These are phyloP conservation scores for Pseudoatta argentina DNA, from an alignment of 1,140 invertebrate species.

Conservation along the genomic window DNA sequence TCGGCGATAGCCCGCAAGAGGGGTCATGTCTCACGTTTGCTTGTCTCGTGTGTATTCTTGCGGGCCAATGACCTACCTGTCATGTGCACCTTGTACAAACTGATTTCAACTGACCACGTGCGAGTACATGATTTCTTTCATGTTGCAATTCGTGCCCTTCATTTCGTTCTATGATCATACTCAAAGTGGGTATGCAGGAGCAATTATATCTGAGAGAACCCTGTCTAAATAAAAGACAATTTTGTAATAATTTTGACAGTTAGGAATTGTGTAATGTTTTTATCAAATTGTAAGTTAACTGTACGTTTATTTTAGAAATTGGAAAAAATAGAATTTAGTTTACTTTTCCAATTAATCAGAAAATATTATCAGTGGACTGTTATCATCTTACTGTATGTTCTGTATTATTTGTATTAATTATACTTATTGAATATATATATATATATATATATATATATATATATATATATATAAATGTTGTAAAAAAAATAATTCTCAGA, in stretches of 20 bases:
- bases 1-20: slow-evolving; percentile 72
- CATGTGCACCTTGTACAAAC: slow-evolving; percentile 70
- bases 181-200: slow-evolving; percentile 6
- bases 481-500: slow-evolving; percentile 7
- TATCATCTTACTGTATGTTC: not conserved
- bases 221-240: not conserved
- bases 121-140: slow-evolving; percentile 6
- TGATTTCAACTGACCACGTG: slow-evolving; percentile 58
- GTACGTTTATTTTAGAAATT: not conserved
- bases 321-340: not conserved
- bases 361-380: not conserved
- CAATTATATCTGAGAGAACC: not conserved
- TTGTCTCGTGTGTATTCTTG: slow-evolving; percentile 74
- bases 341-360: not conserved
- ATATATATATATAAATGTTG: not conserved
- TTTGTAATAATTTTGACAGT: not conserved
- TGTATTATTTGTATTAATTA: not conserved
- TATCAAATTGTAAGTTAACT: not conserved
- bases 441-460: no score
- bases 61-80: slow-evolving; percentile 79
- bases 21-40: slow-evolving; percentile 77
- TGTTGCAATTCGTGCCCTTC: not conserved
- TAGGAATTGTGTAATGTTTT: not conserved
- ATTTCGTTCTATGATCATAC: not conserved
- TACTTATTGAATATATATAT: not conserved